Percentiles rank a stretch among this genome's conserved stretches.
These are phyloP conservation scores for Tenebrosternarchus preto DNA, from an alignment of 2,113 vertebrate genomes.

Conservation along the genomic window DNA sequence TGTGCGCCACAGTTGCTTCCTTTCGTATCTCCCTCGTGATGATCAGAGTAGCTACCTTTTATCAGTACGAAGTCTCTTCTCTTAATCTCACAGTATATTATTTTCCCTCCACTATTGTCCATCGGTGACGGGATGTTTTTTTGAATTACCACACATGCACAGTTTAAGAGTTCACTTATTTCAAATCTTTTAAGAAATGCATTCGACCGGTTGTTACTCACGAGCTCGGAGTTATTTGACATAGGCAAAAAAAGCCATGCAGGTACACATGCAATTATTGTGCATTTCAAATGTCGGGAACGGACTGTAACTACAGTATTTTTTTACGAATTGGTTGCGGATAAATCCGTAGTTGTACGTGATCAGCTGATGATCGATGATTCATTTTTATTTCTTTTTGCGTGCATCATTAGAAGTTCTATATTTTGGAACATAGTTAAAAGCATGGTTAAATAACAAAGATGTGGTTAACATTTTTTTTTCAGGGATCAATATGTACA, in stretches of 20 bases:
- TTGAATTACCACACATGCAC: too few relatives aligned
- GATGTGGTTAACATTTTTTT: too few relatives aligned
- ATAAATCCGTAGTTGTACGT: too few relatives aligned
- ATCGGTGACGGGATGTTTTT: background rate
- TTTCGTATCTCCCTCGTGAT: slow-evolving; percentile 33
- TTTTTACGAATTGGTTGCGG: background rate
- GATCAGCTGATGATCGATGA: too few relatives aligned
- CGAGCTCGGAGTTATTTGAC: too few relatives aligned
- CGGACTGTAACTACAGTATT: background rate
- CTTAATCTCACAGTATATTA: background rate
- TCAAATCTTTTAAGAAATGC: background rate
- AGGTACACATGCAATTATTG: background rate
- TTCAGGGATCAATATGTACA: background rate
- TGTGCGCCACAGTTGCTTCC: slow-evolving; percentile 27
- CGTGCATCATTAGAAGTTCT: too few relatives aligned
- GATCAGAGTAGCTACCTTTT: slow-evolving; percentile 3
- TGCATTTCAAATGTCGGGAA: too few relatives aligned
- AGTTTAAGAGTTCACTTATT: background rate
- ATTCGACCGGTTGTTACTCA: background rate
- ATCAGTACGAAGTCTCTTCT: slow-evolving; percentile 22
- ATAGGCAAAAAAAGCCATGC: background rate
- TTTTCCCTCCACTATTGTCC: background rate
- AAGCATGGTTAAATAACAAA: too few relatives aligned
- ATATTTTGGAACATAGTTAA: too few relatives aligned
- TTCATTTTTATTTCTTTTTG: too few relatives aligned